Base-by-base conservation (phyloP, 2,113 vertebrate genomes). In the Notarius lentiginosus region DNA sequence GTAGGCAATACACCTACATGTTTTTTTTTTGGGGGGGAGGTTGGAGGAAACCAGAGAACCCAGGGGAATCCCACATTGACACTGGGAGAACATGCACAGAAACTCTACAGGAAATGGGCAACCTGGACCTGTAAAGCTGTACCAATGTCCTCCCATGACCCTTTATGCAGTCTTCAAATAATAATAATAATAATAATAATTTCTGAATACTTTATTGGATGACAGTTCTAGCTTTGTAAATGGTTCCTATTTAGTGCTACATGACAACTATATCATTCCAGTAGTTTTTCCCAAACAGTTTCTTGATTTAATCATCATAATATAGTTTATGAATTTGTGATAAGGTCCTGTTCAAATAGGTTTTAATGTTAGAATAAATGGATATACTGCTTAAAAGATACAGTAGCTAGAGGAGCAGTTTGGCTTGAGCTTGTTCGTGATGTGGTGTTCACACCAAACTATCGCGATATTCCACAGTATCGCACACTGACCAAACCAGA, bases 401-500 rank as follows among this genome's bases (percentile, higher is more conserved):
- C 34, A n/a, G 63, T 24, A 72, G 56, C 14, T 73, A 47, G 20
- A 73, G 41, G 34, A 17, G 75, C 49, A 30, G n/a, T 79, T 79
- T 30, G 11, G 6, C 7, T 58, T 0, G n/a, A 20, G n/a, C 53
- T 18, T 20, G 77, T 72, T 9, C 18, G 4, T 41, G 68, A 41
- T 20, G 68, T 58, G 2, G 60, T 41, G 56, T 61, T 81, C 30
- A 8, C 24, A 7, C 30, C 34, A 41, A 61, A 61, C 18, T 81
- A 81, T 61, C 51, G 79, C 79, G 56, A 81, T 81, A 81, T 24
- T 60, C 6, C 79, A 41, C 18, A 30, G 7, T 81, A 81, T 61
- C 30, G 56, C 56, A 24, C 2, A 11, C 9, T 0, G 30, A 24
- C 56, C 79, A 81, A 81, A 61, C 79, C 79, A 56, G 79, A 81